These are phyloP conservation scores for Vireo altiloquus DNA, from an alignment of 2,113 vertebrate genomes.

Conservation along the genomic window DNA sequence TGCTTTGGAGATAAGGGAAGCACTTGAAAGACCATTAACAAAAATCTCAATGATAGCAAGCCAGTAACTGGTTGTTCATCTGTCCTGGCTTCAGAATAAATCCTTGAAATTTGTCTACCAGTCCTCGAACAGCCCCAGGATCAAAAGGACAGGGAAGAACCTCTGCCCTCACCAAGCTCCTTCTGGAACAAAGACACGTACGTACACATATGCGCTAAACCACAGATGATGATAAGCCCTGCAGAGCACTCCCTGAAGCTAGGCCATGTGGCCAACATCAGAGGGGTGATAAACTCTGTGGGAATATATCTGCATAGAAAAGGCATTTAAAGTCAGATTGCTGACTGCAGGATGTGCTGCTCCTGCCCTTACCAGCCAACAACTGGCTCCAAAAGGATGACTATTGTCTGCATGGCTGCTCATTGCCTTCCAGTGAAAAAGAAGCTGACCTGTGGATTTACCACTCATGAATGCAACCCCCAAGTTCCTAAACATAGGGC, in stretches of 20 bases:
- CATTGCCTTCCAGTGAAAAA: accelerated
- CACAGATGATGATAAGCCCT: not conserved
- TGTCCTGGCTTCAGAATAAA: not conserved
- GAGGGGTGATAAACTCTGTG: not conserved
- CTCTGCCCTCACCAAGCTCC: not conserved
- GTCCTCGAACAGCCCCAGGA: accelerated
- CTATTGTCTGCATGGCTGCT: not conserved
- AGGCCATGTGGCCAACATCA: conserved; percentile 23
- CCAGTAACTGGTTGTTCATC: not conserved
- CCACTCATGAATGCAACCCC: not conserved
- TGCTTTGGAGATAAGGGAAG: conserved; percentile 25
- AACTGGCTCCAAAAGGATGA: not conserved
- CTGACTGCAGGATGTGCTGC: not conserved
- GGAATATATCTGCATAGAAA: not conserved
- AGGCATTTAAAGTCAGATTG: not conserved
- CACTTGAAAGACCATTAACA: not conserved
- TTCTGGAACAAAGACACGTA: not conserved
- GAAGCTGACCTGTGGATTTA: not conserved
- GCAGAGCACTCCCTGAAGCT: not conserved
- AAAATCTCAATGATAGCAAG: not conserved
- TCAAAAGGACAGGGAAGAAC: not conserved
- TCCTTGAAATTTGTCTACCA: not conserved
- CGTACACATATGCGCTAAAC: not conserved
- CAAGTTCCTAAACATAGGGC: not conserved
- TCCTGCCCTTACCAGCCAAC: not conserved